These are phyloP conservation scores for Griposia aprilina DNA, from an alignment of 2,888 invertebrate species.

Conservation along the genomic window DNA sequence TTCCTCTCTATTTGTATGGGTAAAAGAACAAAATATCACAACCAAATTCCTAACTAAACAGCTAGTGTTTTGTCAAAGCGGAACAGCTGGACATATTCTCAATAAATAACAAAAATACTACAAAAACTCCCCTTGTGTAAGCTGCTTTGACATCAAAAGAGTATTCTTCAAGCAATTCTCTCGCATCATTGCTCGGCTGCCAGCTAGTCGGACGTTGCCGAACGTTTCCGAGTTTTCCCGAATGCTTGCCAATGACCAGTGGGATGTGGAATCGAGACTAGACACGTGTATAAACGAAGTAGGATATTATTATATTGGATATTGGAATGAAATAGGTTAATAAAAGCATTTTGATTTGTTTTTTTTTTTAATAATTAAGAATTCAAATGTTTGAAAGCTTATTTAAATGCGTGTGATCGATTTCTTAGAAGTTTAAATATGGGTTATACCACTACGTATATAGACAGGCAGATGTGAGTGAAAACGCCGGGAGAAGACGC, in stretches of 20 bases:
- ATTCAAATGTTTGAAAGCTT: no score
- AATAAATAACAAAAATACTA: slow-evolving; percentile 38
- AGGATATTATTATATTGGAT: background rate
- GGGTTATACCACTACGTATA: background rate
- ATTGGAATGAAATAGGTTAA: background rate
- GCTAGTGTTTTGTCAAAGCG: background rate
- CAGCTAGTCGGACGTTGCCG: slow-evolving; percentile 30
- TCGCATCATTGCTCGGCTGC: slow-evolving; percentile 42
- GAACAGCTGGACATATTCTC: slow-evolving; percentile 22
- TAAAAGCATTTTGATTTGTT: background rate
- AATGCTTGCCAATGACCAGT: slow-evolving; percentile 13
- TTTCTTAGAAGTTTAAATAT: background rate
- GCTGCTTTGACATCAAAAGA: slow-evolving; percentile 61
- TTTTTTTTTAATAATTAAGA: no score
- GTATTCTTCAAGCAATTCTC: slow-evolving; percentile 54
- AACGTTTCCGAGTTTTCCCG: slow-evolving; percentile 30
- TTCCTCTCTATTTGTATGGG: background rate
- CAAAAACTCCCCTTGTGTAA: slow-evolving; percentile 25
- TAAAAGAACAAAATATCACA: background rate
- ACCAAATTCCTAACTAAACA: background rate
- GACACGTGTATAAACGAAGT: background rate
- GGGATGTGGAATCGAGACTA: slow-evolving; percentile 6
- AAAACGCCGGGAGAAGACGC: background rate
- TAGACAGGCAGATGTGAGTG: background rate
- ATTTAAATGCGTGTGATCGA: no score